These are phyloP conservation scores for Characodon lateralis DNA, from an alignment of 2,797 vertebrate species.

Conservation along the genomic window DNA sequence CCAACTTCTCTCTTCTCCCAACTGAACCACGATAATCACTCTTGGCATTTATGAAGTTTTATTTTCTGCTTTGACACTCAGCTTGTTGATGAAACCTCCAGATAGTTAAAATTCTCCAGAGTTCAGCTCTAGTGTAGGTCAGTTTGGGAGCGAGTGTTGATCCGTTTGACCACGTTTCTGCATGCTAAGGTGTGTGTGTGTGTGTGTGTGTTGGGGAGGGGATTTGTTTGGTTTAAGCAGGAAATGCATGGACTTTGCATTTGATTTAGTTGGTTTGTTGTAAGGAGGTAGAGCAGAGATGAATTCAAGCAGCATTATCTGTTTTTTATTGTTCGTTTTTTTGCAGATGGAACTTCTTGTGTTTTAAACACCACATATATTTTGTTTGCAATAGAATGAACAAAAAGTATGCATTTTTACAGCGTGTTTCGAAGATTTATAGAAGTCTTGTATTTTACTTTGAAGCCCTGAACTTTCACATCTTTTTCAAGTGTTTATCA, in stretches of 20 bases:
- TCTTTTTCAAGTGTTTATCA: constrained; percentile 3
- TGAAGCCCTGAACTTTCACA: constrained; percentile 9
- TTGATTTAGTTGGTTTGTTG: constrained; percentile 8
- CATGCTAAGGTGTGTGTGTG: constrained; percentile 15
- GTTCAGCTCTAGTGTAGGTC: constrained; percentile 57
- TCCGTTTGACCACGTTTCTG: constrained; percentile 53
- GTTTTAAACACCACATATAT: constrained; percentile 15
- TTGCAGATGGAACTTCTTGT: constrained; percentile 28
- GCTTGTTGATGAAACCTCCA: constrained; percentile 75
- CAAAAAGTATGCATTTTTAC: background rate
- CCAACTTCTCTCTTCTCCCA: constrained; percentile 77
- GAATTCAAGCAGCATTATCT: constrained; percentile 21
- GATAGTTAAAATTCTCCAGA: constrained; percentile 63
- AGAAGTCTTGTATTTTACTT: background rate
- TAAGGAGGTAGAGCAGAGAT: constrained; percentile 11
- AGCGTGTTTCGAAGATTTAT: background rate
- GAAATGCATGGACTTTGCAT: constrained; percentile 7
- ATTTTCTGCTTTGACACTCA: constrained; percentile 78
- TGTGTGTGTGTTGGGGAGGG: background rate
- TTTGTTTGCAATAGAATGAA: background rate
- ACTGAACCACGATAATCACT: constrained; percentile 80
- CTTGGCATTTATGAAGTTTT: constrained; percentile 79
- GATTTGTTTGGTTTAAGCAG: constrained; percentile 4
- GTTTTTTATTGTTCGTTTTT: background rate
- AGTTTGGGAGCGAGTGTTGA: constrained; percentile 36